Evolutionary conservation across 1,140 invertebrate genomes (phyloP).

Genomic region (Periplaneta americana): DNA sequence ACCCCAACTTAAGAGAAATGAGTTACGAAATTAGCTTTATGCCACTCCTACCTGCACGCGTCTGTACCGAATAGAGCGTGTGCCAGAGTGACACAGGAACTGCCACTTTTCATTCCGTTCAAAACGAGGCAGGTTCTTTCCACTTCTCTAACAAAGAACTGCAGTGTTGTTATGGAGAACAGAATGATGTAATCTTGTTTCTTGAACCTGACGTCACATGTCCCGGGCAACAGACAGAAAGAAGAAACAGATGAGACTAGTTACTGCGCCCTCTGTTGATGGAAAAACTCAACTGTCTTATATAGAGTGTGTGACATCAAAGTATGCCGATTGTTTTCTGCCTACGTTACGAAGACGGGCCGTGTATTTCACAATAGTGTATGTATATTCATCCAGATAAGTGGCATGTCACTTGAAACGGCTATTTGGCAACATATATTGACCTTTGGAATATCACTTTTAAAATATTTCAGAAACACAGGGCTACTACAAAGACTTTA

Average conservation of each 20-base stretch:
- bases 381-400: too few species aligned
- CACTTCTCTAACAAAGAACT: not conserved
- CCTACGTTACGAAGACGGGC: too few species aligned
- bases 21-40: not conserved
- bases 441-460: too few species aligned
- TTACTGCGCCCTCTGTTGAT: not conserved
- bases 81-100: not conserved
- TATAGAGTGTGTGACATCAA: not conserved
- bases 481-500: too few species aligned
- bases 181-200: not conserved
- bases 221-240: not conserved
- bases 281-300: not conserved
- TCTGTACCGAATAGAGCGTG: not conserved
- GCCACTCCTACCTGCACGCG: not conserved
- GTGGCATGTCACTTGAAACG: too few species aligned
- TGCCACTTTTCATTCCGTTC: not conserved
- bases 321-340: not conserved
- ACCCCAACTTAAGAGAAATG: not conserved
- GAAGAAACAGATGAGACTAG: not conserved
- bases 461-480: too few species aligned
- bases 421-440: too few species aligned
- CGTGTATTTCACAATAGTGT: too few species aligned
- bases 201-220: not conserved
- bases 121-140: not conserved
- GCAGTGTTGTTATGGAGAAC: not conserved